A percentile compares a stretch with the other conserved stretches of the same genome.
phyloP scores from a whole-genome alignment of 2,113 vertebrate species.

The Etia nguti region DNA sequence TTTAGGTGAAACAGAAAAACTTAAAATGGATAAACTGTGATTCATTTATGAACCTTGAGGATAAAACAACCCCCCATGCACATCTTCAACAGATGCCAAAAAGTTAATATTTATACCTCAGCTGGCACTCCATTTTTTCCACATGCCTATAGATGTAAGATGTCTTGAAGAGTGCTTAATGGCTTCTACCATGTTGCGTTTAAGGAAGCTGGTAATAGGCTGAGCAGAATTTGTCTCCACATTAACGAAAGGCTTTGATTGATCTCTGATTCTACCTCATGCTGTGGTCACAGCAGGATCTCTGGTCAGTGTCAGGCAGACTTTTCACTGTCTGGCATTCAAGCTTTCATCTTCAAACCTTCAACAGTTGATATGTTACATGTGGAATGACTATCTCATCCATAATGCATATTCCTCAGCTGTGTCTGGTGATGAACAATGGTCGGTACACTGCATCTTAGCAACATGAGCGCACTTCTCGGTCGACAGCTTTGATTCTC shows the following conservation, averaged over 20 bases:
- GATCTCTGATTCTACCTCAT: constrained; percentile 38
- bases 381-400: constrained; percentile 29
- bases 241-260: constrained; percentile 46
- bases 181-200: constrained; percentile 17
- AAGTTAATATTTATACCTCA: background rate
- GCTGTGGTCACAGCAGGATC: constrained; percentile 55
- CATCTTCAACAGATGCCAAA: background rate
- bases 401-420: constrained; percentile 44
- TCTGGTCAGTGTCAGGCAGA: constrained; percentile 34
- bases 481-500: background rate
- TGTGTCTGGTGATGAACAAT: constrained; percentile 22
- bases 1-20: background rate
- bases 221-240: background rate
- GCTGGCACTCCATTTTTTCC: background rate
- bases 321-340: constrained; percentile 6
- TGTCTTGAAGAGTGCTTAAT: background rate
- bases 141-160: constrained; percentile 3
- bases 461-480: background rate
- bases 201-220: constrained; percentile 16
- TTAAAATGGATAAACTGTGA: background rate
- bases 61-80: background rate
- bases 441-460: background rate
- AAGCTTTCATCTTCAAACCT: constrained; percentile 35
- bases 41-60: background rate
- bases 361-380: constrained; percentile 21